Evolutionary conservation across 2,113 vertebrate genomes (phyloP).

Genomic region (Tympanuchus pallidicinctus): DNA sequence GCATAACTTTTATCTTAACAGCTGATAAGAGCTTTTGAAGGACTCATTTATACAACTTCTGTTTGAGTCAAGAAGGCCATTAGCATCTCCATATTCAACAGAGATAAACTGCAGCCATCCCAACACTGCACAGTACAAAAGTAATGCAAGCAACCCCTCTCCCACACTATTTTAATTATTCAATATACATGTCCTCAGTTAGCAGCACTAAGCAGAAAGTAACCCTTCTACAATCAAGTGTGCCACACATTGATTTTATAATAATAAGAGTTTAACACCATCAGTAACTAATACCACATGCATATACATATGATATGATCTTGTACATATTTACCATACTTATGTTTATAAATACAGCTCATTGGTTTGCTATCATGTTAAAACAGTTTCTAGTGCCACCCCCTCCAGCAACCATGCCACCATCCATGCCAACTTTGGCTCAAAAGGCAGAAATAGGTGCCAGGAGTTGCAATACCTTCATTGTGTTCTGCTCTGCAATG

Average conservation of each 20-base stretch:
- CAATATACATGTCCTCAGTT: fast-evolving
- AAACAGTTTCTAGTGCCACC: neutral
- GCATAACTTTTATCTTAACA: neutral
- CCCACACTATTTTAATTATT: neutral
- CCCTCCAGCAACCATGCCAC: neutral
- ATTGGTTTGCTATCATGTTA: neutral
- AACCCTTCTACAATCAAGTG: neutral
- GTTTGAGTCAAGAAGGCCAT: neutral
- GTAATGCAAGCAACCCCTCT: neutral
- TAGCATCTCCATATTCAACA: neutral
- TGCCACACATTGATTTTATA: neutral
- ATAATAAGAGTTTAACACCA: neutral
- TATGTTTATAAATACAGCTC: neutral
- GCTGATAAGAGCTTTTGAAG: neutral
- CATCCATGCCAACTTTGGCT: neutral
- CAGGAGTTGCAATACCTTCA: neutral
- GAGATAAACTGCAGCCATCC: neutral
- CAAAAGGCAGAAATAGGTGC: neutral
- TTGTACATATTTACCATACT: neutral
- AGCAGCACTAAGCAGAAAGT: neutral
- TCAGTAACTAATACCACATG: neutral
- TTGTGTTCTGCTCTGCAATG: neutral
- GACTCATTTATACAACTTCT: neutral
- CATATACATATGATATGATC: too few relatives aligned
- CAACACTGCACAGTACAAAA: fast-evolving